phyloP scores from a whole-genome alignment of 2,113 vertebrate species.

The Myxocyprinus asiaticus region DNA sequence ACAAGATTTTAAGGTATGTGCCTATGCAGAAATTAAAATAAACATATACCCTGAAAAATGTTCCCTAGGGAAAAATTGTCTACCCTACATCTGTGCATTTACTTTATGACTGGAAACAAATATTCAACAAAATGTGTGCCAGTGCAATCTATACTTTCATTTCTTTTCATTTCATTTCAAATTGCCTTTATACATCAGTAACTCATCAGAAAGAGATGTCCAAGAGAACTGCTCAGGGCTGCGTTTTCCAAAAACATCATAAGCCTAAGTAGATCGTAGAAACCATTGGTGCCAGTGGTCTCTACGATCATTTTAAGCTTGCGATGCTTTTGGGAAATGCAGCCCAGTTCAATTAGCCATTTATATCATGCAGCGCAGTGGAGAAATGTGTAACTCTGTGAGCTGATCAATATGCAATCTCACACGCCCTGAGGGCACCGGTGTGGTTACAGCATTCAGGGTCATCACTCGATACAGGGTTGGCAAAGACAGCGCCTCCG shows the following conservation, averaged over 20 bases:
- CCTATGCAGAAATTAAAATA: too few species aligned
- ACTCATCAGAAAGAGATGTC: slow-evolving; percentile 27
- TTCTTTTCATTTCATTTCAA: not conserved
- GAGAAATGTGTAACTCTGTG: slow-evolving; percentile 26
- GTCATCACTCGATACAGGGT: slow-evolving; percentile 39
- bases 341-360: too few species aligned
- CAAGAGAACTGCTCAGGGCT: slow-evolving; percentile 8
- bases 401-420: slow-evolving; percentile 62
- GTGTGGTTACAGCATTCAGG: slow-evolving; percentile 39
- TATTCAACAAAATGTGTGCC: not conserved
- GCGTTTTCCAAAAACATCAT: too few species aligned
- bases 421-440: slow-evolving; percentile 41
- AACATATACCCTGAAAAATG: too few species aligned
- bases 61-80: not conserved
- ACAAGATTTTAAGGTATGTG: too few species aligned
- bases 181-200: slow-evolving; percentile 20
- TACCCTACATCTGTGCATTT: not conserved
- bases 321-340: too few species aligned
- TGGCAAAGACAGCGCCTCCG: slow-evolving; percentile 44
- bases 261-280: too few species aligned
- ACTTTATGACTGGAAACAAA: not conserved
- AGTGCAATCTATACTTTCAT: slow-evolving; percentile 10
- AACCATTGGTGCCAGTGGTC: too few species aligned
- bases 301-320: too few species aligned
- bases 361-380: not conserved